A percentile compares a stretch with the other conserved stretches of the same genome.
phyloP scores from a whole-genome alignment of 1,140 invertebrate genomes.

The Amphibalanus amphitrite region DNA sequence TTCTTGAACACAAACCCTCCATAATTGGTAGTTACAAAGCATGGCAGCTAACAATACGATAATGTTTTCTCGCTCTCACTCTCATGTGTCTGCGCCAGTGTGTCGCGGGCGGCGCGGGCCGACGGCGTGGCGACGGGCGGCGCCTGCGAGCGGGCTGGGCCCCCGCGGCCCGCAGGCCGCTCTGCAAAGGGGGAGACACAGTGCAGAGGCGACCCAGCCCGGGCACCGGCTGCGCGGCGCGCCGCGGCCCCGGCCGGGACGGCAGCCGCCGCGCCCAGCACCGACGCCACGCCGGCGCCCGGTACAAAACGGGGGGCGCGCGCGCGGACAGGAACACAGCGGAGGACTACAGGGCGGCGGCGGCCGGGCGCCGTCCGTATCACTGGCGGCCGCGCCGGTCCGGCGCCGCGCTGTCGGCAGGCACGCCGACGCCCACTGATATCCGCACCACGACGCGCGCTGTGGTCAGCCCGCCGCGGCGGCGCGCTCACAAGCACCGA shows the following conservation, averaged over 20 bases:
- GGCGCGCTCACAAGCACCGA: neutral
- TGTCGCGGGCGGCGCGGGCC: neutral
- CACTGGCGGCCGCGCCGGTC: neutral
- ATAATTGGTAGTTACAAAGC: conserved; percentile 2
- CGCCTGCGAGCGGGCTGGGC: no score
- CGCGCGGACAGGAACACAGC: neutral
- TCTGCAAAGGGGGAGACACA: neutral
- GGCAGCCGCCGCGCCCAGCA: no score
- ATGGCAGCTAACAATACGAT: conserved; percentile 1
- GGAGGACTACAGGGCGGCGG: neutral
- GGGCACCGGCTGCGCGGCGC: no score
- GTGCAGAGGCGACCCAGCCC: neutral
- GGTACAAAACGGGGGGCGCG: neutral
- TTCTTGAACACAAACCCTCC: neutral
- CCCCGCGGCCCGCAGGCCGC: no score
- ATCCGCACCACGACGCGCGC: no score
- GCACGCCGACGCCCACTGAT: no score
- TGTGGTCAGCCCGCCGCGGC: no score
- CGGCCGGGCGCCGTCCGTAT: neutral
- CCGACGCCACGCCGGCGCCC: no score
- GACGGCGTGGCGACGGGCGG: no score
- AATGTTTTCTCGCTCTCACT: neutral
- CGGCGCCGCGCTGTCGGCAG: no score
- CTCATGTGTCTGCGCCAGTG: neutral
- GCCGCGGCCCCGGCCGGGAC: neutral